phyloP scores from a whole-genome alignment of 1,140 invertebrate species.

The Heliconius hewitsoni region DNA sequence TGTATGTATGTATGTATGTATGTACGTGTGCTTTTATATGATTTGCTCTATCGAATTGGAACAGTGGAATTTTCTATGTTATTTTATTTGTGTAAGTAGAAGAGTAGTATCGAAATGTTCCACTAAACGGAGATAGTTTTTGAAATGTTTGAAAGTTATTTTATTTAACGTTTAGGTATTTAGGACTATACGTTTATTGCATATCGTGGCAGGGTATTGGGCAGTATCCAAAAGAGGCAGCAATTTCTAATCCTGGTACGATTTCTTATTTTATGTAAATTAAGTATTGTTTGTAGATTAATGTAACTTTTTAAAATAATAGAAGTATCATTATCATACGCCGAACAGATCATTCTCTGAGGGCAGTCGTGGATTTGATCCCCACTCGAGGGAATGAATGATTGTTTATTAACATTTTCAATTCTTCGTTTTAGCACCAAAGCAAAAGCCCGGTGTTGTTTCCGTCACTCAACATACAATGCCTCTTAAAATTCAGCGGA shows the following conservation, averaged over 20 bases:
- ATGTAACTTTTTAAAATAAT: not conserved
- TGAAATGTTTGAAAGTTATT: not conserved
- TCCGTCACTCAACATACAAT: too few species aligned
- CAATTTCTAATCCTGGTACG: not conserved
- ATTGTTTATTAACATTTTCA: too few species aligned
- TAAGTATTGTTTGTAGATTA: not conserved
- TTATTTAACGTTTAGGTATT: not conserved
- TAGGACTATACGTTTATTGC: not conserved
- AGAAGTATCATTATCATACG: not conserved
- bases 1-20: not conserved
- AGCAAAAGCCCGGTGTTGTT: too few species aligned
- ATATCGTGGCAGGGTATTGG: not conserved
- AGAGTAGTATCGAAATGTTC: not conserved
- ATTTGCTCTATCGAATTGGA: constrained; percentile 16
- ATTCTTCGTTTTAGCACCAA: too few species aligned
- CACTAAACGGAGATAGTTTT: not conserved
- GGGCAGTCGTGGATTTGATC: too few species aligned
- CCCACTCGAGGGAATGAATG: too few species aligned
- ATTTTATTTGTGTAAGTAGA: not conserved
- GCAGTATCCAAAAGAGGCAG: not conserved
- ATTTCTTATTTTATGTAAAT: not conserved
- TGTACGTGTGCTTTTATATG: not conserved
- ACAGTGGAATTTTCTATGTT: constrained; percentile 17
- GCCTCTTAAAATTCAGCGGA: too few species aligned
- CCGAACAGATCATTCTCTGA: too few species aligned